Evolutionary conservation across 2,888 invertebrate species (phyloP), one percentile per base, ranked within the genome.

Genomic region (Mythimna pallens): DNA sequence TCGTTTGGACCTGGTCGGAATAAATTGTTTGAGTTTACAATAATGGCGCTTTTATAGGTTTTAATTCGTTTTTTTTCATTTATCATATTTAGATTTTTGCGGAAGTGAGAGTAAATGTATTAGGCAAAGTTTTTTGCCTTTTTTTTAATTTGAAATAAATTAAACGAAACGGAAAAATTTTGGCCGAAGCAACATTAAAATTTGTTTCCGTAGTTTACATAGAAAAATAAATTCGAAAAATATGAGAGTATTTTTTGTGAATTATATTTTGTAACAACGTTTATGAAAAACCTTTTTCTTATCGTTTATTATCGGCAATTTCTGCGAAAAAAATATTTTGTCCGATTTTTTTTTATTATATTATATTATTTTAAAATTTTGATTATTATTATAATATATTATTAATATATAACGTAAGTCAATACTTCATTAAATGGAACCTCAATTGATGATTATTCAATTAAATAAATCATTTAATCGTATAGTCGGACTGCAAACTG

Each of bases 391-490:
- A 25, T 25, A 25, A 1, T 25, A 25, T 25, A 25, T 25, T 25
- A 25, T 25, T 25, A 25, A 25, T 25, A 25, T 25, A 25, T 25
- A 25, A 25, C 6, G 7, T 52, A 7, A n/a, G n/a, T 20, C 43
- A 34, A 22, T 10, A 14, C 10, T 12, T 55, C 17, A 54, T n/a
- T 43, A 70, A 10, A 20, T n/a, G 34, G 5, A 36, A 57, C 55
- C 20, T 20, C 20, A 70, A 17, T 57, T n/a, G 7, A 25, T 7
- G 4, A 25, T 20, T n/a, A 10, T 20, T 34, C 14, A 70, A 70
- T 43, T 57, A 47, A 70, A 57, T 57, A 47, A 70, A 57, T 57
- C 22, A 57, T 70, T 22, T 55, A 34, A 55, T 47, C n/a, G 9
- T 30, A 30, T n/a, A 30, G 25, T 22, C 25, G 12, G 40, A n/a